Conservation (phyloP, 2,797 vertebrate genomes). For the Champsocephalus esox region DNA sequence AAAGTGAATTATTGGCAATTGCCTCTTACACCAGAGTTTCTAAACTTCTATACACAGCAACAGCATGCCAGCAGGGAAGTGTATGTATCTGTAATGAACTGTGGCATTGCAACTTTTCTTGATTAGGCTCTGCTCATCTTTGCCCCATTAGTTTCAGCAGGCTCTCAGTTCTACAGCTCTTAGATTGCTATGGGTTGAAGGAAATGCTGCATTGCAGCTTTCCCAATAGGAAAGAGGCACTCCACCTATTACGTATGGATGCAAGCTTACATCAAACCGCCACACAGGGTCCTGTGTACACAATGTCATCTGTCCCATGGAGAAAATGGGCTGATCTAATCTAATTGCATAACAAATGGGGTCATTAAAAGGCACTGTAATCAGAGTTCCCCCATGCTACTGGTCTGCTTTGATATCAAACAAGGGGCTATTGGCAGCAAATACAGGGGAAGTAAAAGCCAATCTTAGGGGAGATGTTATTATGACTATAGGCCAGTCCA, state of each 20-base stretch:
- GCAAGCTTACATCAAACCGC: conserved; percentile 42
- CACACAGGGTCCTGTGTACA: conserved; percentile 34
- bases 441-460: not conserved
- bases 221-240: conserved; percentile 52
- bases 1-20: not conserved
- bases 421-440: conserved; percentile 6
- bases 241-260: conserved; percentile 49
- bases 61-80: conserved; percentile 18
- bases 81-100: conserved; percentile 46
- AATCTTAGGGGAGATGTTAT: not conserved
- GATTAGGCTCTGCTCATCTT: conserved; percentile 55
- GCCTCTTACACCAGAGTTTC: conserved; percentile 23
- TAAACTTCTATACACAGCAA: conserved; percentile 30
- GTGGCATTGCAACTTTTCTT: conserved; percentile 38
- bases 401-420: conserved; percentile 4
- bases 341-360: conserved; percentile 36
- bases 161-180: conserved; percentile 50
- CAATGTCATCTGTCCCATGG: conserved; percentile 35
- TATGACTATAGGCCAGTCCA: not conserved
- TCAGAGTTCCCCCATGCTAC: not conserved
- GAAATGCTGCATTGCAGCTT: conserved; percentile 84
- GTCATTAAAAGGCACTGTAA: conserved; percentile 28
- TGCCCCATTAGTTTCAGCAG: conserved; percentile 63
- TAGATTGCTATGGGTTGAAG: conserved; percentile 42
- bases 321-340: conserved; percentile 42